Conservation (phyloP, 64 coral and sea anemone species). For the Pocillopora damicornis region DNA sequence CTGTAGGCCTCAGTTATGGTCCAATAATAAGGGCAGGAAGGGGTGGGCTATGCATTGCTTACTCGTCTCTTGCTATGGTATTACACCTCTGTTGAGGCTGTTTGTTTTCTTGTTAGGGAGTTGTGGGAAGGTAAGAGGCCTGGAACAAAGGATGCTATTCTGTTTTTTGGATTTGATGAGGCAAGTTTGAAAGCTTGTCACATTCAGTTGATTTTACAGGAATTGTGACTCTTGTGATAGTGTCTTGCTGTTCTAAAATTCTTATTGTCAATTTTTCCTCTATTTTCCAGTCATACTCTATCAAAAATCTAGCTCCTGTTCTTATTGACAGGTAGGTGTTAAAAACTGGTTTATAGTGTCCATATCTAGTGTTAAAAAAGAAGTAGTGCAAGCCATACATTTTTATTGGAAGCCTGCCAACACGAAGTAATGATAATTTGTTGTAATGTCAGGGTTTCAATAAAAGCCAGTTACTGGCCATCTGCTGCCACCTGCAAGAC, state of each 20-base stretch:
- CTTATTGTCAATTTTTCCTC: not conserved
- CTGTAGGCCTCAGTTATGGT: no score
- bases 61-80: not conserved
- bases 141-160: conserved; percentile 75
- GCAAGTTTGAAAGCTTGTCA: conserved; percentile 21
- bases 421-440: no score
- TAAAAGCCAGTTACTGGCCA: no score
- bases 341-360: no score
- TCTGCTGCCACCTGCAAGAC: no score
- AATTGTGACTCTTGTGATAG: not conserved
- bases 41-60: not conserved
- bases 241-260: not conserved
- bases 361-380: no score
- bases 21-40: no score
- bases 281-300: conserved; percentile 41
- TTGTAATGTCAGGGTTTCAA: no score
- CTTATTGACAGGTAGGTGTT: conserved; percentile 35
- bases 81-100: not conserved
- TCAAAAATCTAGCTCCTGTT: conserved; percentile 32
- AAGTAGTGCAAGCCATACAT: no score
- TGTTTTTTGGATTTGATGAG: conserved; percentile 87
- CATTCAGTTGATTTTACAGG: not conserved
- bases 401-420: no score
- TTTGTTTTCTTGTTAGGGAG: conserved; percentile 54
- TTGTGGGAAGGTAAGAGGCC: conserved; percentile 91